Conservation (phyloP, 2,797 vertebrate genomes). For the Meriones psammophilus region DNA sequence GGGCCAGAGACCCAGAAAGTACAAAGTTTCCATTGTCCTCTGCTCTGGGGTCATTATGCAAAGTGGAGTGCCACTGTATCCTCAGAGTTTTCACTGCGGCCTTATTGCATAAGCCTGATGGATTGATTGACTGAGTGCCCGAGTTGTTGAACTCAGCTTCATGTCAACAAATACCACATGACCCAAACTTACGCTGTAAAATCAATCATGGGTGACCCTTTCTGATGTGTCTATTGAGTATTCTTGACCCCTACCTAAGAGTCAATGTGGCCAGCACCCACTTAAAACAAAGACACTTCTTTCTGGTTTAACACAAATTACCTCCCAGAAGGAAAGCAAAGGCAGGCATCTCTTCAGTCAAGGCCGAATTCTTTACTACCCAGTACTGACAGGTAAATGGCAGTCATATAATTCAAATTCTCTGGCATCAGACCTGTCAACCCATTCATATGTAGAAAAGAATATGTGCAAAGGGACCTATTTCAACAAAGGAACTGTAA, state of each 20-base stretch:
- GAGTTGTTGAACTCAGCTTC: not conserved
- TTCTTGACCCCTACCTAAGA: not conserved
- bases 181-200: not conserved
- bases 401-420: slow-evolving; percentile 10
- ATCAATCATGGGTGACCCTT: not conserved
- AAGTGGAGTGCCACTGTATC: not conserved
- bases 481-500: slow-evolving; percentile 4
- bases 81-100: not conserved
- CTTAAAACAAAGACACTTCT: slow-evolving; percentile 37
- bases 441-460: not conserved
- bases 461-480: not conserved
- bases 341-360: not conserved
- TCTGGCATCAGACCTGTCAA: not conserved
- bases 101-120: not conserved
- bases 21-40: not conserved
- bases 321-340: slow-evolving; percentile 48
- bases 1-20: not conserved
- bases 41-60: not conserved
- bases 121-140: not conserved
- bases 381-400: not conserved
- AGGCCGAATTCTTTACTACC: slow-evolving; percentile 33
- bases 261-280: not conserved
- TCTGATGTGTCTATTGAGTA: not conserved
- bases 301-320: not conserved
- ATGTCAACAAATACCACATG: not conserved